Base-by-base conservation (phyloP, 1,140 invertebrate genomes). In the Drosophila elegans region DNA sequence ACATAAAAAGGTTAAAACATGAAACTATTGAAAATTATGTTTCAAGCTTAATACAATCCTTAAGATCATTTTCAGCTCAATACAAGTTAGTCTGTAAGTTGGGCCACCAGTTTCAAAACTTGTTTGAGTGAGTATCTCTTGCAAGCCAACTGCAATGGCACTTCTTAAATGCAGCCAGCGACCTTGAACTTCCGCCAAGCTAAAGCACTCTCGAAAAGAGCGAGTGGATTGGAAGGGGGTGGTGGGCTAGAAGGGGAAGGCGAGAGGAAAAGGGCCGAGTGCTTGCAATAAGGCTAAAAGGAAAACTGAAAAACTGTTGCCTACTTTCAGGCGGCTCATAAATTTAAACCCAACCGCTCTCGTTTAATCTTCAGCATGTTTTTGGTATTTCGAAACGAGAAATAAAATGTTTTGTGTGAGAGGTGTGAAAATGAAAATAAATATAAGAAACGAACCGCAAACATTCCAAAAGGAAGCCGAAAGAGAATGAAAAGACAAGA, bases 341-440 rank as follows among this genome's bases (percentile, higher is more conserved):
- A 75, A 75, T 63, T 54, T 27, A 57, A 53, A 16, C 45, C 38
- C 54, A 45, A 67, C 34, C 55, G 45, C 68, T 72, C 67, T 61
- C 60, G 21, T 59, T 55, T 64, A 55, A 74, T 74, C 71, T 74
- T 74, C 51, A 41, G 39, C 73, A 75, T 67, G 75, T 59, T 42
- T 75, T 64, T 46, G 34, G 32, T 36, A 34, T 49, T 67, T 68
- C 36, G 64, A 34, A 48, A 64, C 49, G 72, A 74, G 48, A 74
- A 74, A 74, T 74, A 53, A 55, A 74, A 74, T 74, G 72, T 61
- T 73, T 29, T 21, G 29, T 21, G 51, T 66, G 68, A 69, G 48
- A 72, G 66, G 83, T 86, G 83, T 72, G 71, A 75, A 74, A 60
- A 60, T 68, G 54, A 56, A 78, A 56, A 55, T 64, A 64, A 74